Base-by-base conservation (phyloP, 2,888 invertebrate genomes). In the Orthosia gracilis region DNA sequence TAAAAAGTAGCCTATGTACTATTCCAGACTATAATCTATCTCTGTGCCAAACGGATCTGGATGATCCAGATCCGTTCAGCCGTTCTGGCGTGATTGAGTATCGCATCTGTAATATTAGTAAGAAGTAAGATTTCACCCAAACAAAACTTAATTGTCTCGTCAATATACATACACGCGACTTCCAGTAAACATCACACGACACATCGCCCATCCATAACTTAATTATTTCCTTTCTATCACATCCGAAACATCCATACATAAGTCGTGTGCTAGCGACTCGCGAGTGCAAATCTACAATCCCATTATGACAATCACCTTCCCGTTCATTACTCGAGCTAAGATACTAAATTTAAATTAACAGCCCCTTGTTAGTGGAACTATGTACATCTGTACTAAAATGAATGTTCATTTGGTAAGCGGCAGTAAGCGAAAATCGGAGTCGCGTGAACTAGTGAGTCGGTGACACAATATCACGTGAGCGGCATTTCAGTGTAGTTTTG, bases 281-380 rank as follows among this genome's bases (percentile, higher is more conserved):
- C 84, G 81, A 86, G 80, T 85, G 85, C 82, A 90, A 92, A 92
- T 92, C 92, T 91, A 92, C 94, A 94, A 94, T 94, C 92, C 95
- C 93, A 95, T 96, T 96, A 96, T 93, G 93, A 92, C 95, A 95
- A 96, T 96, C 95, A 95, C 95, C 95, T 94, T 94, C 93, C 91
- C 93, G 95, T 96, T 96, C 96, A 96, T 96, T 96, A 95, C 94
- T 92, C 92, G 92, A 88, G 94, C 93, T 92, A 92, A 95, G 96
- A 96, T 94, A 95, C 94, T 96, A 96, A 96, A 96, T 96, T 96
- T 95, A 95, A 96, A 96, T 96, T 95, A 96, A 96, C 94, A 95
- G 90, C 94, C 94, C 94, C 95, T 95, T 94, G 95, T 95, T 95
- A 96, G 94, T 93, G 90, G 88, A 94, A 95, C 95, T 95, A 94